These are phyloP conservation scores for Alexandromys fortis DNA, from an alignment of 2,113 vertebrate species.

Conservation along the genomic window DNA sequence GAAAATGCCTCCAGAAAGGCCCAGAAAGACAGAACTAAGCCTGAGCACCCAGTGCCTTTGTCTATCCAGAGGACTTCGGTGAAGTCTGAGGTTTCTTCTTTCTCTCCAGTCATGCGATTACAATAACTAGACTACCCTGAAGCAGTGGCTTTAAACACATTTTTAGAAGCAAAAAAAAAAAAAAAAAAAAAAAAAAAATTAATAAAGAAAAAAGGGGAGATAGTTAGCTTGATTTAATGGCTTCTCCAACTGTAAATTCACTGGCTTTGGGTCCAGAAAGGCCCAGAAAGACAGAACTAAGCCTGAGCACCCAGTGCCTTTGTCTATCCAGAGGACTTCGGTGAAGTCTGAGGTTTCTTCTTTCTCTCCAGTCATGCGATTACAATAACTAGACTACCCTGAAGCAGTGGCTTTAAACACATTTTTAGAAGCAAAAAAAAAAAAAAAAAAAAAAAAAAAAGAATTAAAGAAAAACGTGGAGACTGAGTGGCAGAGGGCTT, in stretches of 20 bases:
- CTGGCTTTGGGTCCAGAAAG: too few species aligned
- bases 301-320: not conserved
- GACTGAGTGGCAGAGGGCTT: not conserved
- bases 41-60: not conserved
- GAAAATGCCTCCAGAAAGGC: not conserved
- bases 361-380: not conserved
- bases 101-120: not conserved
- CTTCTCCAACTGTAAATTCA: too few species aligned
- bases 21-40: not conserved
- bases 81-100: not conserved
- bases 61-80: not conserved
- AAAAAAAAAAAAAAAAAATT: too few species aligned
- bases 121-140: not conserved
- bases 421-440: conserved; percentile 13
- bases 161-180: conserved; percentile 13
- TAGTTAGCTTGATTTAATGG: too few species aligned
- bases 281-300: not conserved
- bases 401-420: not conserved
- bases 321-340: not conserved
- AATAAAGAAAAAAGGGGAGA: too few species aligned
- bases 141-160: not conserved
- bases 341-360: not conserved
- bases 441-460: too few species aligned
- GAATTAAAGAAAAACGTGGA: not conserved
- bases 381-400: not conserved